A percentile compares a stretch with the other conserved stretches of the same genome.
Conservation (phyloP, 1,140 invertebrate species). For the Elysia chlorotica region DNA sequence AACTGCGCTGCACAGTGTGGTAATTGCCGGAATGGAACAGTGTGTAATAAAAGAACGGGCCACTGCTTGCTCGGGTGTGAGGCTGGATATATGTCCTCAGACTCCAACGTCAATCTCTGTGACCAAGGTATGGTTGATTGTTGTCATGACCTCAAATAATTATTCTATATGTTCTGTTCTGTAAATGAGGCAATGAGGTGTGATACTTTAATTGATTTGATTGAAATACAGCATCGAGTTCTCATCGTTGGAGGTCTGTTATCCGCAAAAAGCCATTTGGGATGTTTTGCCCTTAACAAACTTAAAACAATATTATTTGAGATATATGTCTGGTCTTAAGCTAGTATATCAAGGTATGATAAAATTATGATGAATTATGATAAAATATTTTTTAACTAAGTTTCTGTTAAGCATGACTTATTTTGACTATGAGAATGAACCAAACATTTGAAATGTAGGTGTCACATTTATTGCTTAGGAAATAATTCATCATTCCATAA, state of each 20-base stretch:
- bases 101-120: background rate
- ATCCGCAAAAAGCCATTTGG: background rate
- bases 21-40: conserved; percentile 20
- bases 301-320: background rate
- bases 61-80: conserved; percentile 23
- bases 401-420: no score
- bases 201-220: background rate
- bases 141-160: background rate
- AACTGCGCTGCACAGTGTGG: conserved; percentile 31
- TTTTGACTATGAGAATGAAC: no score
- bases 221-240: background rate
- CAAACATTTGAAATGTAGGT: no score
- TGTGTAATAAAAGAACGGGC: conserved; percentile 23
- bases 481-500: no score
- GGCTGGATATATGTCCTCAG: conserved; percentile 17
- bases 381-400: no score
- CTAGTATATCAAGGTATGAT: no score
- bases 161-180: background rate
- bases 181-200: background rate
- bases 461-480: no score
- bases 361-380: no score
- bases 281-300: background rate
- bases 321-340: no score
- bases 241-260: background rate
- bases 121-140: background rate